Evolutionary conservation across 2,113 vertebrate genomes (phyloP), one percentile per base, ranked within the genome.

Genomic region (Ranitomeya variabilis): DNA sequence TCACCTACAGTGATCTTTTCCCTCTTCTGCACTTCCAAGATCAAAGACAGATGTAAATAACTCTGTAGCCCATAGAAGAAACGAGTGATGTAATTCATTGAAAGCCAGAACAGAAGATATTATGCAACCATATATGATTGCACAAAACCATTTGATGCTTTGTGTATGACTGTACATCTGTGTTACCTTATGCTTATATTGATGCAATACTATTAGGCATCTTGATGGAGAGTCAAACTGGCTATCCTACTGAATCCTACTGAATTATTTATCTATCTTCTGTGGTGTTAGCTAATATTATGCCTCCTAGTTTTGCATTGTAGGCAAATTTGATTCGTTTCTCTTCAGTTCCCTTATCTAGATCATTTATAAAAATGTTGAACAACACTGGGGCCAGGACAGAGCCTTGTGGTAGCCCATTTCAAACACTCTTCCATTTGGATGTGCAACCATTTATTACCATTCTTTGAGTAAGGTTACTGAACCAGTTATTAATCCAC

Each of bases 1-100:
- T 85, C 69, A 59, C 45, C 64, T 84, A 18, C 64, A 55, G 51
- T 71, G 80, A 71, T 84, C n/a, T 71, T 84, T 83, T 67, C n/a
- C 18, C 52, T 85, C 73, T 74, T 31, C 55, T 85, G 23, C 54
- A 37, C n/a, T 85, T 85, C 18, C 5, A 23, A 37, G 83, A 85
- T 76, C 55, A 85, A 60, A 76, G 69, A 4, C 83, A 74, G 54
- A 85, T 74, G 54, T 85, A 74, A 85, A 31, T 19, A 73, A 18
- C 21, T 31, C 51, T 54, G 64, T 55, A 71, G 45, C 82, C 37
- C 14, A 71, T 55, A 52, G 82, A 84, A 71, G n/a, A 83, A 83
- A 84, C 2, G 1, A 54, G 14, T 84, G 64, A 84, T 84, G 23
- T 55, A 14, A 71, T 84, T 71, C 51, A 55, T 16, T 55, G 66